Percentiles rank a stretch among this genome's conserved stretches.
Evolutionary conservation across 2,797 vertebrate species (phyloP).

Genomic region (Pelobates cultripes): DNA sequence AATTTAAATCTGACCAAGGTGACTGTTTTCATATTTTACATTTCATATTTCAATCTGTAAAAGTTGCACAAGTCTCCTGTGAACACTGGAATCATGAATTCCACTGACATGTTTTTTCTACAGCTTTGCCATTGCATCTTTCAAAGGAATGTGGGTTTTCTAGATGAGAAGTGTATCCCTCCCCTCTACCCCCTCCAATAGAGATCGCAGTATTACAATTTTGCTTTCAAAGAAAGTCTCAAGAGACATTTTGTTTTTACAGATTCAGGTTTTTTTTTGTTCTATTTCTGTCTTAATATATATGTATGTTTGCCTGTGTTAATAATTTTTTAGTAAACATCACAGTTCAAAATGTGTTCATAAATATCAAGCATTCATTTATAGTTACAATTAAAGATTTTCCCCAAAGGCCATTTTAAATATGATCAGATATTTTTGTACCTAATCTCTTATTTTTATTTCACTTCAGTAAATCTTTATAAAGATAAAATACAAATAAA

Average conservation of each 20-base stretch:
- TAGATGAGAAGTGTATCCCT: conserved; percentile 38
- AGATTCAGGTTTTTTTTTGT: conserved; percentile 36
- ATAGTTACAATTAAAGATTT: neutral
- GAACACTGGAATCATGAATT: conserved; percentile 60
- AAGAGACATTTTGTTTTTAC: conserved; percentile 38
- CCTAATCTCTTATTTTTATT: conserved; percentile 61
- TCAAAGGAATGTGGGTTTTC: conserved; percentile 46
- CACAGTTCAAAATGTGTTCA: conserved; percentile 14
- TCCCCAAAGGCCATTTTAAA: conserved; percentile 23
- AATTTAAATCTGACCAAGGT: conserved; percentile 4
- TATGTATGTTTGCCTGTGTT: conserved; percentile 30
- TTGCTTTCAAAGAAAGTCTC: conserved; percentile 56
- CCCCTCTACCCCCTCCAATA: conserved; percentile 51
- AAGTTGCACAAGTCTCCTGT: conserved; percentile 57
- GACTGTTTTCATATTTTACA: conserved; percentile 56
- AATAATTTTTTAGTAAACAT: conserved; percentile 42
- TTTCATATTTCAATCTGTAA: conserved; percentile 56
- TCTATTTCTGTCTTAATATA: neutral
- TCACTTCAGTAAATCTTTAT: conserved; percentile 62
- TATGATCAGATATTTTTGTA: conserved; percentile 60
- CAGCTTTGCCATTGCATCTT: conserved; percentile 60
- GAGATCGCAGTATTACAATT: conserved; percentile 52
- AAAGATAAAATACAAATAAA: conserved; percentile 65
- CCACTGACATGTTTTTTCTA: conserved; percentile 61
- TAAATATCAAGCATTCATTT: neutral